phyloP scores from a whole-genome alignment of 2,888 invertebrate species.

The Onchidella celtica region DNA sequence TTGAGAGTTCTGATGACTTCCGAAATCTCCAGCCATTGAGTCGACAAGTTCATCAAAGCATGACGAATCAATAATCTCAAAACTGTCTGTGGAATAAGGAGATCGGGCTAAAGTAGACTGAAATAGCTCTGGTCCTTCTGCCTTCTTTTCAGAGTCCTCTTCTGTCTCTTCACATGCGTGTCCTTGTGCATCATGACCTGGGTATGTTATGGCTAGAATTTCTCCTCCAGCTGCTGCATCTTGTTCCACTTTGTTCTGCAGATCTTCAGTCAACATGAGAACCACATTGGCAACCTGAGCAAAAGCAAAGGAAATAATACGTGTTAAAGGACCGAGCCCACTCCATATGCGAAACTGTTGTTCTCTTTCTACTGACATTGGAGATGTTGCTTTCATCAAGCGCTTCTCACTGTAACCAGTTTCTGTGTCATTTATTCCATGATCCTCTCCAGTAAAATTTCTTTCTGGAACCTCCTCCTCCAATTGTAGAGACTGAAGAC shows the following conservation, averaged over 20 bases:
- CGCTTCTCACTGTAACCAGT: not conserved
- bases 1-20: not conserved
- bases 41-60: not conserved
- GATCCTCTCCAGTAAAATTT: not conserved
- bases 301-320: not conserved
- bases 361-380: not conserved
- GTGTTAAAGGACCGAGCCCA: not conserved
- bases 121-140: not conserved
- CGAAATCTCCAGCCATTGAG: no score
- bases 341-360: not conserved
- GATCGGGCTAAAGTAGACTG: not conserved
- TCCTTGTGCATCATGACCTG: not conserved
- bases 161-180: no score
- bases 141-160: not conserved
- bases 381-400: not conserved
- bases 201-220: not conserved
- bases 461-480: not conserved
- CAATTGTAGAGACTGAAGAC: not conserved
- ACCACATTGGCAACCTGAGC: not conserved
- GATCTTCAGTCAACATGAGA: not conserved
- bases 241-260: no score
- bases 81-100: slow-evolving; percentile 13
- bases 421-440: no score
- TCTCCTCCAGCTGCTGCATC: no score
- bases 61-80: slow-evolving; percentile 11